Conservation (phyloP, 2,888 invertebrate species). For the Macrosoma leucophasiata region DNA sequence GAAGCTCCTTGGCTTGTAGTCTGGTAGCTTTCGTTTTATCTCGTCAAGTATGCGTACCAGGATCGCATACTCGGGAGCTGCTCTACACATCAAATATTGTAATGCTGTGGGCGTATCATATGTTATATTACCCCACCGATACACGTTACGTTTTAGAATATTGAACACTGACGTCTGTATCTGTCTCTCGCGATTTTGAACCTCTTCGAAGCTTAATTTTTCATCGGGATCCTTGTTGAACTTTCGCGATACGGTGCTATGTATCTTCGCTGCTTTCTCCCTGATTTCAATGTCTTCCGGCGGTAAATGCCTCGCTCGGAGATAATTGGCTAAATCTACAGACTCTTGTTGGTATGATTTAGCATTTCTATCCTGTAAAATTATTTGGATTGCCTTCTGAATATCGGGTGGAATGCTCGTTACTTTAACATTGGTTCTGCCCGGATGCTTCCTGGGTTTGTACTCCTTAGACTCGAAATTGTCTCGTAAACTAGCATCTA, state of each 20-base stretch:
- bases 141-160: slow-evolving; percentile 76
- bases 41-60: slow-evolving; percentile 83
- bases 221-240: slow-evolving; percentile 37
- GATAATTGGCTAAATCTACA: slow-evolving; percentile 72
- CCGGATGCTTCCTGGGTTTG: slow-evolving; percentile 85
- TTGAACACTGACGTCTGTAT: slow-evolving; percentile 72
- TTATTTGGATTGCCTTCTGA: slow-evolving; percentile 68
- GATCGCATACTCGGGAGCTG: slow-evolving; percentile 85
- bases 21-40: slow-evolving; percentile 77
- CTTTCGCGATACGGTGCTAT: slow-evolving; percentile 48
- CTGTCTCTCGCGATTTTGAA: slow-evolving; percentile 54
- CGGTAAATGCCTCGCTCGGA: slow-evolving; percentile 79
- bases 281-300: slow-evolving; percentile 74
- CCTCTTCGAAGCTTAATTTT: slow-evolving; percentile 45
- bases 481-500: slow-evolving; percentile 67
- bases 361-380: slow-evolving; percentile 75
- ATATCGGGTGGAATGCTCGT: slow-evolving; percentile 78
- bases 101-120: slow-evolving; percentile 80
- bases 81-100: slow-evolving; percentile 82
- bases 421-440: slow-evolving; percentile 72
- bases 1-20: slow-evolving; percentile 84
- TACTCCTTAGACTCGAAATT: slow-evolving; percentile 66
- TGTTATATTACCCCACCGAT: slow-evolving; percentile 84
- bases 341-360: slow-evolving; percentile 74
- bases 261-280: slow-evolving; percentile 55